Evolutionary conservation across 2,113 vertebrate genomes (phyloP).

Genomic region (Oncorhynchus kisutch): DNA sequence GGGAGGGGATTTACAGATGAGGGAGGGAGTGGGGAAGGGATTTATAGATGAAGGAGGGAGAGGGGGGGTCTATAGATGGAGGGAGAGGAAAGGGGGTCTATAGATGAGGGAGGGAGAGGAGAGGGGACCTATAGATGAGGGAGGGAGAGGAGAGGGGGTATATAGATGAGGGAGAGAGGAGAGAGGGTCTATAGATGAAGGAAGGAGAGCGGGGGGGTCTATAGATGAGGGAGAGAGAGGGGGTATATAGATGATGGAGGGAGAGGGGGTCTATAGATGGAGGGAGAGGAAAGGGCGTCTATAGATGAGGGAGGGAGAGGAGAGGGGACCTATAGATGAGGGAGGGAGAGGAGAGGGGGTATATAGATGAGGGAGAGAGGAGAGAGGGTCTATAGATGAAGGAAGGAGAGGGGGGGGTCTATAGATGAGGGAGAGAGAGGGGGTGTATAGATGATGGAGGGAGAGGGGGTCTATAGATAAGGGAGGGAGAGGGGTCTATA

Average conservation of each 20-base stretch:
- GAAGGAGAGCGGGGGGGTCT: constrained; percentile 12
- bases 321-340: constrained; percentile 6
- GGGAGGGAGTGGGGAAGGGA: constrained; percentile 3
- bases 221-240: not conserved
- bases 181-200: constrained; percentile 33
- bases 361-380: constrained; percentile 35
- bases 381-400: too few relatives aligned
- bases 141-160: not conserved
- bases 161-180: constrained; percentile 39
- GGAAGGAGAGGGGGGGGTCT: not conserved
- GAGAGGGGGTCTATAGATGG: too few relatives aligned
- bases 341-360: not conserved
- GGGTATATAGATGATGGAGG: constrained; percentile 34
- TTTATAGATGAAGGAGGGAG: constrained; percentile 44
- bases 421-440: constrained; percentile 38
- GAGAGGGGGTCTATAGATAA: constrained; percentile 28
- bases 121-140: constrained; percentile 26
- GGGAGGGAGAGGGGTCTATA: not conserved
- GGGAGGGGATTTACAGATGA: constrained; percentile 11
- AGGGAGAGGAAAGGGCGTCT: not conserved
- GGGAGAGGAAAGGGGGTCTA: not conserved
- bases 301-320: constrained; percentile 45
- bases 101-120: not conserved
- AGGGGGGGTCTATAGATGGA: constrained; percentile 33
- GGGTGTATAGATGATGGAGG: not conserved